These are phyloP conservation scores for Brachyopa scutellaris DNA, from an alignment of 2,888 invertebrate genomes.

Conservation along the genomic window DNA sequence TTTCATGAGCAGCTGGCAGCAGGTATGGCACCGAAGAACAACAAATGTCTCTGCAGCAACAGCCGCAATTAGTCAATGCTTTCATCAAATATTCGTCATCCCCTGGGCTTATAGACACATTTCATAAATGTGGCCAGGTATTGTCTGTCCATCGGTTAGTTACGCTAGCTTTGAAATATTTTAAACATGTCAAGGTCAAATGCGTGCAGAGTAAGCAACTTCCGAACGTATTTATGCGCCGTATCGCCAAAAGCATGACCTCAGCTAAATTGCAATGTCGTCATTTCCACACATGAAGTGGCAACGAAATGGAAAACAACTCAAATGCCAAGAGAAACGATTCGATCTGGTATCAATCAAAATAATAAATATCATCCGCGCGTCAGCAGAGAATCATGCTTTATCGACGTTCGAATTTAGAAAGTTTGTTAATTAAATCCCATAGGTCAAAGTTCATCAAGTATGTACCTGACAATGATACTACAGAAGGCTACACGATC, in stretches of 20 bases:
- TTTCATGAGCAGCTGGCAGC: slow-evolving; percentile 26
- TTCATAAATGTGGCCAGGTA: slow-evolving; percentile 41
- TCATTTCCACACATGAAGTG: slow-evolving; percentile 56
- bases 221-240: slow-evolving; percentile 41
- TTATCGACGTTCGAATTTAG: slow-evolving; percentile 6
- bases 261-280: slow-evolving; percentile 65
- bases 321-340: neutral
- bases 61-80: slow-evolving; percentile 42
- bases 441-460: slow-evolving; percentile 3
- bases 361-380: slow-evolving; percentile 17
- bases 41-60: neutral
- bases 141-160: slow-evolving; percentile 19
- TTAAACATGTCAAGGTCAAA: slow-evolving; percentile 46
- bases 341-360: slow-evolving; percentile 38
- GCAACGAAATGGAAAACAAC: slow-evolving; percentile 3
- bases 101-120: slow-evolving; percentile 16
- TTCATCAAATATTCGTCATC: neutral
- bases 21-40: slow-evolving; percentile 6
- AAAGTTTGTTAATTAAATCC: slow-evolving; percentile 55
- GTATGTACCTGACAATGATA: slow-evolving; percentile 35
- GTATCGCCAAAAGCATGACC: slow-evolving; percentile 59
- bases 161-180: slow-evolving; percentile 17
- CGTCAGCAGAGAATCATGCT: neutral
- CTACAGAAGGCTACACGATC: slow-evolving; percentile 44
- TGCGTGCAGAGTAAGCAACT: slow-evolving; percentile 29